These are phyloP conservation scores for Nyctibius bracteatus DNA, from an alignment of 2,113 vertebrate species.

Conservation along the genomic window DNA sequence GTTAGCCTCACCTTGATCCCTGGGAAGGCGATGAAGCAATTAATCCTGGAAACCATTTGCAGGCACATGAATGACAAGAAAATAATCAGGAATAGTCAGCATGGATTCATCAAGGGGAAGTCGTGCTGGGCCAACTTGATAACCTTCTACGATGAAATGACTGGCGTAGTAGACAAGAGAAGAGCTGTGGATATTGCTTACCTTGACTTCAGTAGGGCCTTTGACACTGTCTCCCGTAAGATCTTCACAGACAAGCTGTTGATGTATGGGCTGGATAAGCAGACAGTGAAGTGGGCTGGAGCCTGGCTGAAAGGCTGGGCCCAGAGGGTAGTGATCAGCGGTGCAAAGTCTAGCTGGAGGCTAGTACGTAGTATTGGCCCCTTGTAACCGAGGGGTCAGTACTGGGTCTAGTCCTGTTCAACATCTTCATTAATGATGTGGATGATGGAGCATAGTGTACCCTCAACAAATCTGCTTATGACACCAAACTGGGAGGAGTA, in stretches of 20 bases:
- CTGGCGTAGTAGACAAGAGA: background rate
- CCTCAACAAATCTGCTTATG: background rate
- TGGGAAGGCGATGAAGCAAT: background rate
- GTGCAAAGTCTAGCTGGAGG: background rate
- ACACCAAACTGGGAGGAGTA: background rate
- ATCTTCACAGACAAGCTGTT: background rate
- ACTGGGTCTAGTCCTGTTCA: background rate
- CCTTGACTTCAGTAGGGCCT: background rate
- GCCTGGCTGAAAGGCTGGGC: background rate
- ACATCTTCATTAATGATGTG: background rate
- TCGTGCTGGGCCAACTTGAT: background rate
- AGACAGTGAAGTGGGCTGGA: background rate
- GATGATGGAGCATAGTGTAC: background rate
- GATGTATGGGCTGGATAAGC: background rate
- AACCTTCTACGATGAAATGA: background rate
- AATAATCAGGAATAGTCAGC: background rate
- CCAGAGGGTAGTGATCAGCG: background rate
- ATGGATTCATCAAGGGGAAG: background rate
- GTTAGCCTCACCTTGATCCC: background rate
- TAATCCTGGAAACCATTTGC: background rate
- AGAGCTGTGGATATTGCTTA: background rate
- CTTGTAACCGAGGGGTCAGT: background rate
- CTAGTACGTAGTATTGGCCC: background rate
- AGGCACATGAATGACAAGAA: background rate
- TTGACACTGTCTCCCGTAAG: background rate